Conservation (phyloP, 2,888 invertebrate genomes). For the Hyalella azteca region DNA sequence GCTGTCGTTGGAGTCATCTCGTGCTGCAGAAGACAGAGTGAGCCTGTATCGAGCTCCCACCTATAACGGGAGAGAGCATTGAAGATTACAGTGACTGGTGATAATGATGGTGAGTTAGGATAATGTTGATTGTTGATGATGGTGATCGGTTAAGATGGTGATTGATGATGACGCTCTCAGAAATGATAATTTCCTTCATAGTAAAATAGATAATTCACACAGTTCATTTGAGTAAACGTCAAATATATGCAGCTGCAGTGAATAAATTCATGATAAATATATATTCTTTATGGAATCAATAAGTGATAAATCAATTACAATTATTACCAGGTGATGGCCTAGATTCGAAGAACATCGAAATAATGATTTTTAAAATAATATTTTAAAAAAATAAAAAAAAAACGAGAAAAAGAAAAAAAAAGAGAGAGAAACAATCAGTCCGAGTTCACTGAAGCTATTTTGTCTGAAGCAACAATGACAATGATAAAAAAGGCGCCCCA, state of each 20-base stretch:
- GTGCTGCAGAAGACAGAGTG: conserved; percentile 1
- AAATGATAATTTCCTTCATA: neutral
- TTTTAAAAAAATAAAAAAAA: neutral
- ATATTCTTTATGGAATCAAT: too few species aligned
- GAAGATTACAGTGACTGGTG: neutral
- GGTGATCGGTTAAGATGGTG: neutral
- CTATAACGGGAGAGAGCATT: neutral
- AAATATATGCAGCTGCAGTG: neutral
- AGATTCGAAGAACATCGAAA: too few species aligned
- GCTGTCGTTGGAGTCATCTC: neutral
- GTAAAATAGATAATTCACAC: neutral
- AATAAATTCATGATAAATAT: too few species aligned
- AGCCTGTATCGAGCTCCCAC: conserved; percentile 16
- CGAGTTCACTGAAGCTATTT: neutral
- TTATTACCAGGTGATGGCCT: too few species aligned
- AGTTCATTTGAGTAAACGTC: neutral
- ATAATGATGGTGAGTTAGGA: neutral
- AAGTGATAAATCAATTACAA: too few species aligned
- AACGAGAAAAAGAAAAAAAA: neutral
- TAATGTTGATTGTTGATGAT: neutral
- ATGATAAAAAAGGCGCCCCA: neutral
- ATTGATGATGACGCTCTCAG: neutral
- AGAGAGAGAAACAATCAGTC: neutral
- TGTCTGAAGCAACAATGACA: neutral
- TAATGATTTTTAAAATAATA: too few species aligned